Evolutionary conservation across 2,797 vertebrate genomes (phyloP).

Genomic region (Hylomyscus alleni): DNA sequence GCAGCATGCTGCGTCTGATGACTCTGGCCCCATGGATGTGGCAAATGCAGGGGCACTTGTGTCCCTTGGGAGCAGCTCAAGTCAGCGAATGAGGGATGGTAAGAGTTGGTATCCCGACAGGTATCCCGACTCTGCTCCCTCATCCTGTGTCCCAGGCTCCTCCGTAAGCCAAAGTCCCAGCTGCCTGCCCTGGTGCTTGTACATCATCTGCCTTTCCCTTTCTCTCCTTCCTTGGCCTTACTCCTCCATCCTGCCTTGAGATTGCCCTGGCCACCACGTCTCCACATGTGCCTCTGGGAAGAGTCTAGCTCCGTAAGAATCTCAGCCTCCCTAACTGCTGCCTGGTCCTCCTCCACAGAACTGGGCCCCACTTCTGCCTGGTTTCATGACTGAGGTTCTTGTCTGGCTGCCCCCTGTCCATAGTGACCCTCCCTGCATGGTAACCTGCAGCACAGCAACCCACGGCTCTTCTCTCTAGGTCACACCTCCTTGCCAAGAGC

Average conservation of each 20-base stretch:
- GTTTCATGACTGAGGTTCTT: fast-evolving
- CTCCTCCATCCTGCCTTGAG: neutral
- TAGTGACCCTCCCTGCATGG: fast-evolving
- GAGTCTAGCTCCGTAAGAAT: neutral
- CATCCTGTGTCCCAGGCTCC: neutral
- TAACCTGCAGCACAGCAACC: neutral
- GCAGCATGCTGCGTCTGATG: fast-evolving
- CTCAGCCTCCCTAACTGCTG: neutral
- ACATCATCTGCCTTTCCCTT: neutral
- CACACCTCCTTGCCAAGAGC: neutral
- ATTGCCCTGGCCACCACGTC: neutral
- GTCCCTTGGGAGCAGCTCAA: neutral
- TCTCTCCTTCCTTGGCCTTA: neutral
- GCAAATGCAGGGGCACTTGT: neutral
- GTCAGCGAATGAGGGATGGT: neutral
- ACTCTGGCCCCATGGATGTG: fast-evolving
- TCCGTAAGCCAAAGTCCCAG: neutral
- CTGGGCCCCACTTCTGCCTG: too few species aligned
- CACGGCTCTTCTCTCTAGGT: neutral
- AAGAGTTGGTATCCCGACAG: neutral
- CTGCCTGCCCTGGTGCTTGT: neutral
- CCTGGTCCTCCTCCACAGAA: neutral
- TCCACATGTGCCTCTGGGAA: neutral
- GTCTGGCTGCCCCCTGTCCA: neutral
- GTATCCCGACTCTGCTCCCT: too few species aligned